These are phyloP conservation scores for Nanorana parkeri DNA, from an alignment of 2,113 vertebrate genomes.

Conservation along the genomic window DNA sequence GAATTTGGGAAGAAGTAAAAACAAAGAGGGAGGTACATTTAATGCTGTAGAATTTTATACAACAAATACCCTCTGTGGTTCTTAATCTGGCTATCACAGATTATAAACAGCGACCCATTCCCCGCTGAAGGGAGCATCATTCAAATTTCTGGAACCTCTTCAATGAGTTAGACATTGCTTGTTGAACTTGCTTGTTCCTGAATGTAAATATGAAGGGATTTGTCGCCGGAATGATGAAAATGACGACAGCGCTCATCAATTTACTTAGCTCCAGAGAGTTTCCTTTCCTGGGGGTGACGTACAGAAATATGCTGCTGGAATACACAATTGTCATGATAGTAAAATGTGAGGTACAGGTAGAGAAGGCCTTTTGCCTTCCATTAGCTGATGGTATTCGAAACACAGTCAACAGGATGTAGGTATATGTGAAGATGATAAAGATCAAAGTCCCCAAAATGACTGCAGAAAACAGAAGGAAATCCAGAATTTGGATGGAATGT, in stretches of 20 bases:
- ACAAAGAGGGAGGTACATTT: too few species aligned
- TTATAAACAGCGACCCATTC: too few species aligned
- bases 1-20: too few species aligned
- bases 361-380: constrained; percentile 13
- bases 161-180: not conserved
- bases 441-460: not conserved
- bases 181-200: constrained; percentile 14
- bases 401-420: not conserved
- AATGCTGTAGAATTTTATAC: too few species aligned
- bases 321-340: constrained; percentile 11
- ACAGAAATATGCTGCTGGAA: constrained; percentile 12
- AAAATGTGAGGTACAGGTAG: constrained; percentile 29
- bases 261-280: not conserved
- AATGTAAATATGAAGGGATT: constrained; percentile 37
- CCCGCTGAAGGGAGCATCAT: not conserved
- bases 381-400: not conserved
- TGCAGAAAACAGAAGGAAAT: constrained; percentile 1
- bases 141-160: not conserved
- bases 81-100: too few species aligned
- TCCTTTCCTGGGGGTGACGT: not conserved
- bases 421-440: not conserved
- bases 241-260: not conserved
- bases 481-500: not conserved
- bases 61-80: too few species aligned
- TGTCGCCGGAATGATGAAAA: constrained; percentile 5